phyloP scores from a whole-genome alignment of 2,888 invertebrate genomes.

The Himalopsyche anomala region DNA sequence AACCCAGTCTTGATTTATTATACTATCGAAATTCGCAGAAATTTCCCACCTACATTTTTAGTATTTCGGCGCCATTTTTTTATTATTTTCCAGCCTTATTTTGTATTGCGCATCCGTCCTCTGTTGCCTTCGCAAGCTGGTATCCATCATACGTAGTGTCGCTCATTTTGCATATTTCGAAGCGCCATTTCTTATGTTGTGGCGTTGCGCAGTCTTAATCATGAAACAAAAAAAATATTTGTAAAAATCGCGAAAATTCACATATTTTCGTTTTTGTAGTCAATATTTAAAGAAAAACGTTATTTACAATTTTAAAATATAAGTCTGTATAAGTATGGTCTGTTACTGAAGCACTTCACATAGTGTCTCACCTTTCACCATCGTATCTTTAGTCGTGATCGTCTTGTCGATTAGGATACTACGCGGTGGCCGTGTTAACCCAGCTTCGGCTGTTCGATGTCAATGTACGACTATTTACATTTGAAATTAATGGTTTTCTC shows the following conservation, averaged over 20 bases:
- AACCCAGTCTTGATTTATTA: constrained; percentile 33
- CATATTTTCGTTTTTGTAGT: too few relatives aligned
- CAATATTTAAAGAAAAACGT: too few relatives aligned
- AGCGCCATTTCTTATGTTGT: background rate
- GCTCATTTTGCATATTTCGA: constrained; percentile 26
- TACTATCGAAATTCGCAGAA: constrained; percentile 23
- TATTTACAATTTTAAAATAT: too few relatives aligned
- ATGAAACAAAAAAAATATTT: background rate
- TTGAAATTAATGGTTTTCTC: too few relatives aligned
- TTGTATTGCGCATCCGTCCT: constrained; percentile 18
- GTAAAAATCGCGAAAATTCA: background rate
- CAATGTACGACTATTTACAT: too few relatives aligned
- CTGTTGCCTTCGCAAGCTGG: constrained; percentile 5
- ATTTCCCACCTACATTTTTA: constrained; percentile 17
- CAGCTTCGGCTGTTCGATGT: constrained; percentile 75
- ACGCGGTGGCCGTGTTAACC: constrained; percentile 79
- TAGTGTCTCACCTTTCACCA: too few relatives aligned
- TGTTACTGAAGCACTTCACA: too few relatives aligned
- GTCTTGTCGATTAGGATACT: constrained; percentile 79
- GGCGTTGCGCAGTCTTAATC: constrained; percentile 10
- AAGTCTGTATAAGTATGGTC: too few relatives aligned
- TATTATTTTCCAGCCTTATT: constrained; percentile 17
- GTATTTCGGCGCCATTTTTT: constrained; percentile 10
- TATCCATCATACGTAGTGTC: constrained; percentile 28
- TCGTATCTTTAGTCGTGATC: constrained; percentile 72